Base-by-base conservation (phyloP, 1,140 invertebrate genomes). In the Pogonomyrmex barbatus region DNA sequence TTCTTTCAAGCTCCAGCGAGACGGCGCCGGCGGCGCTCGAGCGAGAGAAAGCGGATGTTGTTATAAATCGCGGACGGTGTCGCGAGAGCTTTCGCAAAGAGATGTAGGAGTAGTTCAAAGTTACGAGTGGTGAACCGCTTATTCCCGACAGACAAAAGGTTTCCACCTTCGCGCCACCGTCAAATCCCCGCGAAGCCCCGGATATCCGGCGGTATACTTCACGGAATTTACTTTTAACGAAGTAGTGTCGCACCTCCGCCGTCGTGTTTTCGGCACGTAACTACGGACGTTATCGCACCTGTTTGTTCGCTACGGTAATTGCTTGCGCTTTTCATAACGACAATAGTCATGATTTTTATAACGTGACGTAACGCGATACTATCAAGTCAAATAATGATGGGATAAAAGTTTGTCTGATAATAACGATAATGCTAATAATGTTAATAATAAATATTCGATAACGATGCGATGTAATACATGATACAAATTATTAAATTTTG, bases 201-300 rank as follows among this genome's bases (percentile, higher is more conserved):
- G 92, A 93, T 94, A 94, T 93, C 91, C 91, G 90, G 84, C 82
- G 89, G 91, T 92, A 81, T 94, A 90, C 91, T 93, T 92, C 82
- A 89, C 91, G 79, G 90, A 93, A 93, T 93, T 94, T 94, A 94
- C 94, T 94, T 94, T 94, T 93, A 94, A 94, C 93, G 92, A 94
- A 94, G 93, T 94, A 90, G 87, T 76, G 86, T 87, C 85, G 33
- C 68, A 88, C 81, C 81, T 58, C 68, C 82, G 4, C 76, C 58
- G 45, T 62, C 47, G 71, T 63, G 75, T 79, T 88, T 91, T 85
- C 54, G 81, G 68, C 88, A 39, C 71, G 8, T 6, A 58, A 47
- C 42, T 33, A 47, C 30, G 39, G 17, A 58, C 17, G 39, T 60
- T 39, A 14, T 33, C 65, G 50, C 52, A 60, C 54, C 54, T 60